phyloP scores from a whole-genome alignment of 2,113 vertebrate genomes.

The Dascyllus trimaculatus region DNA sequence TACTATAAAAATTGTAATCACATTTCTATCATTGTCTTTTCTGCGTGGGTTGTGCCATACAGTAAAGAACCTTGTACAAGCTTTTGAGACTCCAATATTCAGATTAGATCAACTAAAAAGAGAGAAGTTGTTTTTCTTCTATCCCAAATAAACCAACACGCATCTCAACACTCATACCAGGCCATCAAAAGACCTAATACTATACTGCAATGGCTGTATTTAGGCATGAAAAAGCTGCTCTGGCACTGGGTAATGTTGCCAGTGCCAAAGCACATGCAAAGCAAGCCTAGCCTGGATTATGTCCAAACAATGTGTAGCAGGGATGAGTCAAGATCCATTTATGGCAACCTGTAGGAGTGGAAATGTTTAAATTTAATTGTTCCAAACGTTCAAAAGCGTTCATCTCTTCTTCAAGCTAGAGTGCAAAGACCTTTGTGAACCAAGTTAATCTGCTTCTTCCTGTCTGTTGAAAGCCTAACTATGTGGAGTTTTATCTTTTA shows the following conservation, averaged over 20 bases:
- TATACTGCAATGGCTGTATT: neutral
- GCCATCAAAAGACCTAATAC: neutral
- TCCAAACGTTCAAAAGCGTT: conserved; percentile 22
- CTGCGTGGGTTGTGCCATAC: no score
- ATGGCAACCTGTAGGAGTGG: conserved; percentile 55
- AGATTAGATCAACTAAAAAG: no score
- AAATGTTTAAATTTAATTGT: conserved; percentile 47
- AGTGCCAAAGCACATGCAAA: conserved; percentile 26
- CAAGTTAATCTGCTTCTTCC: neutral
- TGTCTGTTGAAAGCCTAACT: neutral
- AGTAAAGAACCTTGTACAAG: no score
- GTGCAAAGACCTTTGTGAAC: neutral
- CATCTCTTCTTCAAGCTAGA: conserved; percentile 8
- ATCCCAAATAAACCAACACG: no score
- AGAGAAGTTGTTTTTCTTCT: no score
- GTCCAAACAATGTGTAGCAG: conserved; percentile 49
- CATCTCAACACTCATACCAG: no score
- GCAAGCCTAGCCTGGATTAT: conserved; percentile 36
- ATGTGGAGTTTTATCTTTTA: neutral
- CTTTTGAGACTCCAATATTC: no score
- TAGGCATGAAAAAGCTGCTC: conserved; percentile 25
- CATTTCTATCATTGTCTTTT: no score
- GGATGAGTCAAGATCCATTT: conserved; percentile 59
- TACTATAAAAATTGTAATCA: no score
- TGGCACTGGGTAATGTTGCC: neutral